Evolutionary conservation across 2,797 vertebrate genomes (phyloP).

Genomic region (Manis javanica): DNA sequence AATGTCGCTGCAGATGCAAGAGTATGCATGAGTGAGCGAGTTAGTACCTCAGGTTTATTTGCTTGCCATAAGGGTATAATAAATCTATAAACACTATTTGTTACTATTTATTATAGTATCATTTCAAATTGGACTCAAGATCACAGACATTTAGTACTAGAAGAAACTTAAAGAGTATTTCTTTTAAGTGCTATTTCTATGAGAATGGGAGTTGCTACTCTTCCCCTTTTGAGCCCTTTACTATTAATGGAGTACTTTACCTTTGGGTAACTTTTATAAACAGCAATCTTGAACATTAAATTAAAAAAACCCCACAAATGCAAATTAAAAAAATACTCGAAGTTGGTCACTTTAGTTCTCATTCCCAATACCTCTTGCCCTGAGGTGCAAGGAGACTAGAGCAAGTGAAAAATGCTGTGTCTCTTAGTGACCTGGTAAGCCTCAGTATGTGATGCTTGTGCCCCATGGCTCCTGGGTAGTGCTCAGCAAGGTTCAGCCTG

Average conservation of each 20-base stretch:
- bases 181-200: background rate
- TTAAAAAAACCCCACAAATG: background rate
- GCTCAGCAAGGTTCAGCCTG: background rate
- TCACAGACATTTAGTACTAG: background rate
- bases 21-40: fast-evolving
- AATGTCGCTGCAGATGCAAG: fast-evolving
- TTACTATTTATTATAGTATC: background rate
- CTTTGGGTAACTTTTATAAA: background rate
- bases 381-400: background rate
- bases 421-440: background rate
- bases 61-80: background rate
- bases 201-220: background rate
- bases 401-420: background rate
- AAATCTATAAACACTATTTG: background rate
- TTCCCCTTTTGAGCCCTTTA: background rate
- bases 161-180: background rate
- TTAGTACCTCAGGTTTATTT: background rate
- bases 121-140: background rate
- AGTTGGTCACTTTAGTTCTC: conserved; percentile 14
- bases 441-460: background rate
- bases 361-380: background rate
- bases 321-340: background rate
- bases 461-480: background rate
- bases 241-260: background rate
- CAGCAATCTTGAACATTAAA: background rate